phyloP scores from a whole-genome alignment of 2,797 vertebrate species.

The Pangasius krempfi region DNA sequence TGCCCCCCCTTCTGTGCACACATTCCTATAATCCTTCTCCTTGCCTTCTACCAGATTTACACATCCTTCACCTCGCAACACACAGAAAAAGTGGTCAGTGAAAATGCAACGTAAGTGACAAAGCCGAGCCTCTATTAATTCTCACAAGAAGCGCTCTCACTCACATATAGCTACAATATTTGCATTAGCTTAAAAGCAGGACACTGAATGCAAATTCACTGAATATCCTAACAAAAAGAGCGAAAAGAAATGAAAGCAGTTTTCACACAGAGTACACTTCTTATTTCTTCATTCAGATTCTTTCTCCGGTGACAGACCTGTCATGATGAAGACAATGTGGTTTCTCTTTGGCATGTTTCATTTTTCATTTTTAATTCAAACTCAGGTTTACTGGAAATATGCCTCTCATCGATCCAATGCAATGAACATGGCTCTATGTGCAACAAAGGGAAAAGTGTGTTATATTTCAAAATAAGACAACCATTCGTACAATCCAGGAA shows the following conservation, averaged over 20 bases:
- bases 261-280: constrained; percentile 52
- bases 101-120: constrained; percentile 70
- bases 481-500: background rate
- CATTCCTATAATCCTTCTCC: constrained; percentile 59
- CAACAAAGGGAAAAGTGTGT: constrained; percentile 32
- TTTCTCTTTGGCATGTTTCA: constrained; percentile 37
- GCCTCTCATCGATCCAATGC: constrained; percentile 18
- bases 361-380: constrained; percentile 31
- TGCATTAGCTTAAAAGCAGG: constrained; percentile 68
- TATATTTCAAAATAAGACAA: constrained; percentile 29
- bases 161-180: constrained; percentile 69
- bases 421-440: constrained; percentile 9
- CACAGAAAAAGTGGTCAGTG: constrained; percentile 57
- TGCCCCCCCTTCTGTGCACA: constrained; percentile 67
- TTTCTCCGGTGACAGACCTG: constrained; percentile 45
- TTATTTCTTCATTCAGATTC: constrained; percentile 46
- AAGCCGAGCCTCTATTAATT: constrained; percentile 73
- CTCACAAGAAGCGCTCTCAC: constrained; percentile 59
- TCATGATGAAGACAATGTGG: constrained; percentile 47
- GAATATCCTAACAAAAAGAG: constrained; percentile 57
- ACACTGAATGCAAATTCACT: constrained; percentile 65
- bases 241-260: constrained; percentile 65
- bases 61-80: constrained; percentile 69
- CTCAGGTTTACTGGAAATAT: background rate
- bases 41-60: constrained; percentile 75